A percentile compares a stretch with the other conserved stretches of the same genome.
Conservation (phyloP, 1,140 invertebrate species). For the Daktulosphaira vitifoliae region DNA sequence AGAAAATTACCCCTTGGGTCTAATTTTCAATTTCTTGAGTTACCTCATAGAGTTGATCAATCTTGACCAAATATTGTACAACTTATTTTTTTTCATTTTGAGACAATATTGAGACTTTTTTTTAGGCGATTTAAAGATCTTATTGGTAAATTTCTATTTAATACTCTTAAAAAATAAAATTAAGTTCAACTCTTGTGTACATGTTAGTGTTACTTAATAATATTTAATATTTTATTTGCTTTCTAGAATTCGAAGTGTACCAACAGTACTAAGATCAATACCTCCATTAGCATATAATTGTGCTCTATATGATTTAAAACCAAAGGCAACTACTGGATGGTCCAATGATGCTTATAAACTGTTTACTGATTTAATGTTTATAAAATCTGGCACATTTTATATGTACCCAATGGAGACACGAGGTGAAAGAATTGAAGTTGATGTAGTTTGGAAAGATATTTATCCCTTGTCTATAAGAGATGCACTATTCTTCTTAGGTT, state of each 20-base stretch:
- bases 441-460: neutral
- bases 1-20: too few species aligned
- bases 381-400: neutral
- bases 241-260: neutral
- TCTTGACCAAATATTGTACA: too few species aligned
- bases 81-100: too few species aligned
- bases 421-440: slow-evolving; percentile 4
- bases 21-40: too few species aligned
- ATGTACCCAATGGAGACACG: neutral
- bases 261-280: neutral
- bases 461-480: slow-evolving; percentile 43
- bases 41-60: too few species aligned
- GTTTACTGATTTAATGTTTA: neutral
- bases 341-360: slow-evolving; percentile 2
- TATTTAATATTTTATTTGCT: neutral
- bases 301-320: slow-evolving; percentile 1
- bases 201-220: neutral
- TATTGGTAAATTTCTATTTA: too few species aligned
- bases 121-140: too few species aligned
- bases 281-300: slow-evolving; percentile 5
- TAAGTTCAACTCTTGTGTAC: too few species aligned
- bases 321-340: neutral
- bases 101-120: too few species aligned
- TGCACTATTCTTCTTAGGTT: slow-evolving; percentile 40
- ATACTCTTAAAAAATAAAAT: too few species aligned